A percentile compares a stretch with the other conserved stretches of the same genome.
These are phyloP conservation scores for Otus sunia DNA, from an alignment of 2,113 vertebrate species.

Conservation along the genomic window DNA sequence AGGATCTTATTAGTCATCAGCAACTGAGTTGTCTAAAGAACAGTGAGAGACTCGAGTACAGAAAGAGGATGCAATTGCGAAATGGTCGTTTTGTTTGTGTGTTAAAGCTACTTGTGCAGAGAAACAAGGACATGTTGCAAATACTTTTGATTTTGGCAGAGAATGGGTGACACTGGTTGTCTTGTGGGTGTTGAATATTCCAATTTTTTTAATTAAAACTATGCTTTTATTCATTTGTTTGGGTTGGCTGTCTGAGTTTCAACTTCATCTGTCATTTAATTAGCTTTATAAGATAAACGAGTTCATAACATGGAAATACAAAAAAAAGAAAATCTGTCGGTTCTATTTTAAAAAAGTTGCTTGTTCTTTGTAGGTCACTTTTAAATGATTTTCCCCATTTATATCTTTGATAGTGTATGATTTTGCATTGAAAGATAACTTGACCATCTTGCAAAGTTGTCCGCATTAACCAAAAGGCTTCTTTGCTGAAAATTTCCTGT, in stretches of 20 bases:
- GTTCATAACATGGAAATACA: background rate
- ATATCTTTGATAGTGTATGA: background rate
- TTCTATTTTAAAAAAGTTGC: background rate
- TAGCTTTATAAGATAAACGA: background rate
- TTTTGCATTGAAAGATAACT: background rate
- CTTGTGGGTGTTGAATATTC: background rate
- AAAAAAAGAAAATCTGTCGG: background rate
- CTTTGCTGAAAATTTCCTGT: background rate
- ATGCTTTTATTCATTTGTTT: background rate
- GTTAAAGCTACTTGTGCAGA: background rate
- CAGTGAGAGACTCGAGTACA: background rate
- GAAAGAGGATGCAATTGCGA: background rate
- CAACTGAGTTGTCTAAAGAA: background rate
- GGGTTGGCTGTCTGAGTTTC: background rate
- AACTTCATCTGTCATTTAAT: background rate
- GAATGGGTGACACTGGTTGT: background rate
- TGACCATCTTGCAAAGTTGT: background rate
- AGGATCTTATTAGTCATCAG: background rate
- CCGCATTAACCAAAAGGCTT: background rate
- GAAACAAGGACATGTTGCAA: background rate
- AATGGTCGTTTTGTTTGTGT: background rate
- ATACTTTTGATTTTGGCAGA: background rate
- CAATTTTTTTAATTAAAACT: background rate
- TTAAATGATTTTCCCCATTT: background rate
- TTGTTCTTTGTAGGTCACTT: background rate